Percentiles rank a stretch among this genome's conserved stretches.
Conservation (phyloP, 2,113 vertebrate species). For the Toxotes jaculatrix region DNA sequence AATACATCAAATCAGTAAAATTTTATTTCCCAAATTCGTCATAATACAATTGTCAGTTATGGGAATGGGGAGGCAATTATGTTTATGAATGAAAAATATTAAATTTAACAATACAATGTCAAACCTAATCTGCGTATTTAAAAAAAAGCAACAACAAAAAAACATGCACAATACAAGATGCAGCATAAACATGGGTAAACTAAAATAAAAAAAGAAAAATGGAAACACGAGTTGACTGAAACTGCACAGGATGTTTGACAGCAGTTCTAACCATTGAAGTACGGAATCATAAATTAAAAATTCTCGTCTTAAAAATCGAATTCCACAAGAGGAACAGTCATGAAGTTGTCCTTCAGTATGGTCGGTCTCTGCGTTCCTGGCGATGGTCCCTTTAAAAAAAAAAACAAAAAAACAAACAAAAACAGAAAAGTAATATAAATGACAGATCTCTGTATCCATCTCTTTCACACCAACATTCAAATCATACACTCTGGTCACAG, state of each 20-base stretch:
- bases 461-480: neutral
- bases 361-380: conserved; percentile 92
- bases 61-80: conserved; percentile 58
- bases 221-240: conserved; percentile 56
- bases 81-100: conserved; percentile 65
- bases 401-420: neutral
- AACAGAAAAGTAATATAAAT: neutral
- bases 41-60: conserved; percentile 58
- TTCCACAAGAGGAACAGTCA: conserved; percentile 87
- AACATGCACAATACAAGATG: conserved; percentile 73
- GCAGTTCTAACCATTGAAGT: conserved; percentile 82
- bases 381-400: conserved; percentile 88
- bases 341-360: conserved; percentile 84
- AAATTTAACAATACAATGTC: conserved; percentile 73
- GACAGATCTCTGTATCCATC: neutral
- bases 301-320: conserved; percentile 92
- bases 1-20: conserved; percentile 72
- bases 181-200: conserved; percentile 66
- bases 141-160: conserved; percentile 50
- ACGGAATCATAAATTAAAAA: conserved; percentile 97
- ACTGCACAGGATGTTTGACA: conserved; percentile 67
- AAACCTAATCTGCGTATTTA: conserved; percentile 66
- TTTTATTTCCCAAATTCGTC: conserved; percentile 77
- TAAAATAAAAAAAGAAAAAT: conserved; percentile 55
- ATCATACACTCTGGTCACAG: neutral